Conservation (phyloP, 2,888 invertebrate species). For the Congeria kusceri region DNA sequence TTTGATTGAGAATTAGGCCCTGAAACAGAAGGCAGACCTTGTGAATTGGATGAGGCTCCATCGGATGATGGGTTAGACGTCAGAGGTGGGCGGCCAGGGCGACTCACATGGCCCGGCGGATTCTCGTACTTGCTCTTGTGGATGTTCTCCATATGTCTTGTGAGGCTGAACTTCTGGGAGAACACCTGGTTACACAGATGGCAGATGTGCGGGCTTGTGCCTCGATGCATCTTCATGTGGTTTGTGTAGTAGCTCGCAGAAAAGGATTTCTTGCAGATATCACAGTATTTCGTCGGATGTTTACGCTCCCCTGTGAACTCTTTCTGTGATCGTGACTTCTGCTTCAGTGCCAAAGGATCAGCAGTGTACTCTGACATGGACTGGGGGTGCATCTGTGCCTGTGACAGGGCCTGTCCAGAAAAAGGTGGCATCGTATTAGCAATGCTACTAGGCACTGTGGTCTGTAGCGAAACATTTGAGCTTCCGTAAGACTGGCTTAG, state of each 20-base stretch:
- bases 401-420: not conserved
- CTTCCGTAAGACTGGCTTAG: not conserved
- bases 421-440: not conserved
- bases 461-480: too few species aligned
- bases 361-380: constrained; percentile 4
- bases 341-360: constrained; percentile 13
- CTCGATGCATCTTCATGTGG: constrained; percentile 59
- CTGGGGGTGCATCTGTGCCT: not conserved
- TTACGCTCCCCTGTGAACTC: constrained; percentile 55
- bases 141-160: constrained; percentile 57
- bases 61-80: not conserved
- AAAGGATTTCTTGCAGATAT: constrained; percentile 54
- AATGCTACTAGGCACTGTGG: not conserved
- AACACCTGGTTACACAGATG: constrained; percentile 55
- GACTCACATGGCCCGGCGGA: too few species aligned
- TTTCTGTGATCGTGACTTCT: constrained; percentile 26
- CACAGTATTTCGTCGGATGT: constrained; percentile 57
- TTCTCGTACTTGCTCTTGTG: constrained; percentile 28
- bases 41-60: not conserved
- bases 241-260: constrained; percentile 57
- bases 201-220: constrained; percentile 57
- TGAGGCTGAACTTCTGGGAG: constrained; percentile 57
- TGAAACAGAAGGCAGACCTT: not conserved
- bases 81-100: not conserved
- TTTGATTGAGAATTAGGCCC: not conserved